phyloP scores from a whole-genome alignment of 2,888 invertebrate species.

The Oegoconia quadripuncta region DNA sequence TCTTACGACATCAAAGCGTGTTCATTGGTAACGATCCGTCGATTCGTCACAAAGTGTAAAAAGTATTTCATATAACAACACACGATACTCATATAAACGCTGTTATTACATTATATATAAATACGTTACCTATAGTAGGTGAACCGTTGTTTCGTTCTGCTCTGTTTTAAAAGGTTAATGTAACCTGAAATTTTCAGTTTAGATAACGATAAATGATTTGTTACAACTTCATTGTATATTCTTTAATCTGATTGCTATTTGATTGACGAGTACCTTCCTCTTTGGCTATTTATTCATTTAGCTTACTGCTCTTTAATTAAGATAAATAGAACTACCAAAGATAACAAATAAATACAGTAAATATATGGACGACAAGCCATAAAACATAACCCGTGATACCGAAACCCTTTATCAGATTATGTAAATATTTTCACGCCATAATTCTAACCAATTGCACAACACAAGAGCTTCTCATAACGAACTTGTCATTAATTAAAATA shows the following conservation, averaged over 20 bases:
- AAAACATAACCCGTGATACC: conserved; percentile 17
- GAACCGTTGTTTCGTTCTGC: conserved; percentile 2
- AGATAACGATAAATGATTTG: no score
- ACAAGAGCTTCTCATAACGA: conserved; percentile 17
- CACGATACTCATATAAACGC: conserved; percentile 39
- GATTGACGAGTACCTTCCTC: no score
- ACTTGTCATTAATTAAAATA: conserved; percentile 35
- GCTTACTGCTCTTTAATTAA: no score
- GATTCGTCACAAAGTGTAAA: conserved; percentile 64
- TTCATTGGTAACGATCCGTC: conserved; percentile 54
- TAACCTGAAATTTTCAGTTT: no score
- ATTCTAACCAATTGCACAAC: conserved; percentile 26
- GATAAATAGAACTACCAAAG: no score
- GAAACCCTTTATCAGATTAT: conserved; percentile 29
- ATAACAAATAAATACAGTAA: conserved; percentile 23
- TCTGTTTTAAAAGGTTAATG: no score
- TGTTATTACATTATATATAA: conserved; percentile 33
- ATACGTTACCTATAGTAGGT: no score
- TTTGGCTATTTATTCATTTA: no score
- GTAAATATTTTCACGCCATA: conserved; percentile 38
- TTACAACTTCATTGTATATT: no score
- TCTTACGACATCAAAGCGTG: conserved; percentile 57
- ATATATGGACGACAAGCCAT: conserved; percentile 17
- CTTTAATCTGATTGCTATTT: no score
- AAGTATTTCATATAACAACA: conserved; percentile 64